A percentile compares a stretch with the other conserved stretches of the same genome.
Conservation (phyloP, 2,888 invertebrate species). For the Pocota personata region DNA sequence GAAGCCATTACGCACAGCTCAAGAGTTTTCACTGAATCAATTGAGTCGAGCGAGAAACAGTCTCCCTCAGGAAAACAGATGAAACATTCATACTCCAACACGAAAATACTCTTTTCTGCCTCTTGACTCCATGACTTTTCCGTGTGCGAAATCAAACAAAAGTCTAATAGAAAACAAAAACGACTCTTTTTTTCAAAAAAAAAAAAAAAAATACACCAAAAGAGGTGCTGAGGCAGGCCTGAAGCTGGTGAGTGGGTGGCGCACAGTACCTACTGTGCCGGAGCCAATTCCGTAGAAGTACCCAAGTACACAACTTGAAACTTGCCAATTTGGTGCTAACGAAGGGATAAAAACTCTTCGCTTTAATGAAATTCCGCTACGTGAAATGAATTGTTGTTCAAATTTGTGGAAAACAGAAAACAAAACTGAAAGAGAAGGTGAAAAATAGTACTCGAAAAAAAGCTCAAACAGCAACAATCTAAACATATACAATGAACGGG, state of each 20-base stretch:
- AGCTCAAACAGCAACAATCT: slow-evolving; percentile 9
- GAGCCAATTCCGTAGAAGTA: slow-evolving; percentile 58
- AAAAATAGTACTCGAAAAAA: too few relatives aligned
- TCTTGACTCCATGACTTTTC: slow-evolving; percentile 55
- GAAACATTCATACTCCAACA: slow-evolving; percentile 54
- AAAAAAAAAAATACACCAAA: background rate
- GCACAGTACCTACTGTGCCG: slow-evolving; percentile 1
- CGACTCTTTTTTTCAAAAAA: background rate
- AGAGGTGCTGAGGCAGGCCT: slow-evolving; percentile 6
- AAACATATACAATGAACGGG: background rate
- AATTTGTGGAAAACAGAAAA: slow-evolving; percentile 49
- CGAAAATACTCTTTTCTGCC: slow-evolving; percentile 59
- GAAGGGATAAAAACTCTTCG: slow-evolving; percentile 66
- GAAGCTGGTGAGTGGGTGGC: background rate
- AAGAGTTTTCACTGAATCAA: slow-evolving; percentile 61
- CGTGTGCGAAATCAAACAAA: slow-evolving; percentile 64
- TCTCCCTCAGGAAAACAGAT: slow-evolving; percentile 39
- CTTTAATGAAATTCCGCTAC: slow-evolving; percentile 69
- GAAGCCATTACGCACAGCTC: slow-evolving; percentile 18
- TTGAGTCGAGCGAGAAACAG: slow-evolving; percentile 16
- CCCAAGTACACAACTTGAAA: slow-evolving; percentile 67
- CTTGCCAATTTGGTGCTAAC: slow-evolving; percentile 71
- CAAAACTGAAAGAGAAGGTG: slow-evolving; percentile 12
- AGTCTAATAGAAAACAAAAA: slow-evolving; percentile 22
- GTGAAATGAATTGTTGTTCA: slow-evolving; percentile 69